Evolutionary conservation across 2,113 vertebrate species (phyloP).

Genomic region (Apodemus sylvaticus): DNA sequence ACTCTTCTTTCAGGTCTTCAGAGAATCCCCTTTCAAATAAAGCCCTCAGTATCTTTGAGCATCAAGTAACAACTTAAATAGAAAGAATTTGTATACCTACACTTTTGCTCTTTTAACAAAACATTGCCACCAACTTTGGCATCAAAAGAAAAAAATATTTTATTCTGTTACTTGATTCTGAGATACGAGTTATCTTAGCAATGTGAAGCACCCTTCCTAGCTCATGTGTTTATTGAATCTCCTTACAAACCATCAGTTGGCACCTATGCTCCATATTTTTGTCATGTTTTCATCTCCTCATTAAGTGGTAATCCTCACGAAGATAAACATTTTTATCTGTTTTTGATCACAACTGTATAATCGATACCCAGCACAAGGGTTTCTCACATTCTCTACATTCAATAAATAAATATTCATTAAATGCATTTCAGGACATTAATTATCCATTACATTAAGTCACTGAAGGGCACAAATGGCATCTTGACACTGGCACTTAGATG

Average conservation of each 20-base stretch:
- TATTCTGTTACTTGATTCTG: background rate
- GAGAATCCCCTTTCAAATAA: background rate
- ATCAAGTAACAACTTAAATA: background rate
- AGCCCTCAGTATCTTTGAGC: background rate
- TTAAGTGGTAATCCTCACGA: background rate
- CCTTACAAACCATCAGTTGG: background rate
- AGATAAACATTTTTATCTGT: background rate
- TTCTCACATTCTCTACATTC: background rate
- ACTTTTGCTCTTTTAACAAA: background rate
- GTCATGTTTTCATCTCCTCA: background rate
- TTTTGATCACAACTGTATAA: background rate
- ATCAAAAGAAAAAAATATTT: slow-evolving; percentile 28
- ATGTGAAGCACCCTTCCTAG: background rate
- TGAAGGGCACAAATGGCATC: background rate
- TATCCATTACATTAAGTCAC: background rate
- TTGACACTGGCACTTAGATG: background rate
- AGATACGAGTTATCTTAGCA: background rate
- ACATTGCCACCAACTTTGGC: background rate
- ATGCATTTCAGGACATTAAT: background rate
- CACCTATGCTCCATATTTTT: background rate
- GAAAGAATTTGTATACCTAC: background rate
- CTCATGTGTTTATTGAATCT: background rate
- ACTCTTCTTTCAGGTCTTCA: slow-evolving; percentile 13
- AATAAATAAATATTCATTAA: slow-evolving; percentile 6
- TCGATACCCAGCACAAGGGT: background rate